Base-by-base conservation (phyloP, 30 jellyfish, hydroid and myxozoan genomes). In the Catostylus mosaicus region DNA sequence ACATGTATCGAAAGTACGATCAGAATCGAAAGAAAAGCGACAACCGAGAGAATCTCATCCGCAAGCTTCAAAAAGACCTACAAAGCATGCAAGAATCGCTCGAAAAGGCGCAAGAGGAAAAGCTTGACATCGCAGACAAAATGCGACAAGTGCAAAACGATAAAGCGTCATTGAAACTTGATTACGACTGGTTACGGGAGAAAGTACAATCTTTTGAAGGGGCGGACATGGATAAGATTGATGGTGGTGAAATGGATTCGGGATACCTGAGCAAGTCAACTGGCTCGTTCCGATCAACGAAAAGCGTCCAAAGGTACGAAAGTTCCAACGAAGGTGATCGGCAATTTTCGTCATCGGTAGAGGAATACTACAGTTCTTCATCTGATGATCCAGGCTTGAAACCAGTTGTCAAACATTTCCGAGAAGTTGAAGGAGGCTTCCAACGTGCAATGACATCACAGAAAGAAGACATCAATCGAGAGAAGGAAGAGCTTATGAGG, bases 101-200 rank as follows among this genome's bases (percentile, higher is more conserved):
- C 70, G 98, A 93, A 65, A 67, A 67, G 37, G 96, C 97, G 30
- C 98, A 93, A 73, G 72, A 63, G 30, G 98, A 93, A 48, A 93
- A 93, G 91, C 86, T 87, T 30, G 79, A 75, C 43, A 80, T 79
- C 75, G 96, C 91, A 6, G 98, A 93, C 77, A 87, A 80, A 75
- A 93, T 93, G 98, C 68, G 95, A 30, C 97, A 93, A 67, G 75
- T 87, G 67, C 98, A 93, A 82, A 93, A 93, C 66, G 98, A 93
- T 46, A 93, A 87, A 75, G 86, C 97, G 14, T 72, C 88, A 5
- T 26, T 93, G 68, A 95, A 93, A 72, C 86, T 93, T 32, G 98
- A 93, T 57, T 86, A 69, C 73, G 97, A 93, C 75, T 93, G 96
- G 96, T 20, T 87, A 81, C 27, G 77, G 31, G 96, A 93, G 43